Percentiles rank a stretch among this genome's conserved stretches.
phyloP scores from a whole-genome alignment of 1,140 invertebrate species.

The Doryteuthis pealeii region DNA sequence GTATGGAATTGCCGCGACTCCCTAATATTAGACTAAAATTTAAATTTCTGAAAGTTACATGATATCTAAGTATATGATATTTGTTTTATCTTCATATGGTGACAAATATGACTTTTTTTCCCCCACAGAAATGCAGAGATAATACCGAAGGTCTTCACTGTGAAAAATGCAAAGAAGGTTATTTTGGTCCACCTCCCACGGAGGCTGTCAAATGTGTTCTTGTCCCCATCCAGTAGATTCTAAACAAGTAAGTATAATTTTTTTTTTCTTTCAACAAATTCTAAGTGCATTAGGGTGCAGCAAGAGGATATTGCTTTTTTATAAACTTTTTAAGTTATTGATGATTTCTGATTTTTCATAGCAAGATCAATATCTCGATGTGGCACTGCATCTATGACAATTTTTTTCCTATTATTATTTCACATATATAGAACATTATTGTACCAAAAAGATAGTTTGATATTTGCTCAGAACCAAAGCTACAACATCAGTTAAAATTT shows the following conservation, averaged over 20 bases:
- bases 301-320: not conserved
- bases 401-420: too few relatives aligned
- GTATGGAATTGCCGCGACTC: not conserved
- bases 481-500: too few relatives aligned
- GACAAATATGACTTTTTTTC: not conserved
- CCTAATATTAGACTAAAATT: too few relatives aligned
- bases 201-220: slow-evolving; percentile 91
- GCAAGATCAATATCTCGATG: too few relatives aligned
- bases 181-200: slow-evolving; percentile 85
- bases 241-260: slow-evolving; percentile 79
- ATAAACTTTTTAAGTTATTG: too few relatives aligned
- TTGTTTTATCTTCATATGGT: not conserved
- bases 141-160: slow-evolving; percentile 93
- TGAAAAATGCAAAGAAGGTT: slow-evolving; percentile 85
- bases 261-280: not conserved
- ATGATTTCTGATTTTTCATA: too few relatives aligned
- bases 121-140: slow-evolving; percentile 79
- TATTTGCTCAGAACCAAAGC: too few relatives aligned
- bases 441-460: too few relatives aligned
- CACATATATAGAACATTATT: too few relatives aligned
- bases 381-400: too few relatives aligned
- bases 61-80: not conserved
- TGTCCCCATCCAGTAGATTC: slow-evolving; percentile 87
- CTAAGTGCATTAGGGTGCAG: not conserved
- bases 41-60: not conserved